These are phyloP conservation scores for Danaus chrysippus DNA, from an alignment of 2,888 invertebrate species.

Conservation along the genomic window DNA sequence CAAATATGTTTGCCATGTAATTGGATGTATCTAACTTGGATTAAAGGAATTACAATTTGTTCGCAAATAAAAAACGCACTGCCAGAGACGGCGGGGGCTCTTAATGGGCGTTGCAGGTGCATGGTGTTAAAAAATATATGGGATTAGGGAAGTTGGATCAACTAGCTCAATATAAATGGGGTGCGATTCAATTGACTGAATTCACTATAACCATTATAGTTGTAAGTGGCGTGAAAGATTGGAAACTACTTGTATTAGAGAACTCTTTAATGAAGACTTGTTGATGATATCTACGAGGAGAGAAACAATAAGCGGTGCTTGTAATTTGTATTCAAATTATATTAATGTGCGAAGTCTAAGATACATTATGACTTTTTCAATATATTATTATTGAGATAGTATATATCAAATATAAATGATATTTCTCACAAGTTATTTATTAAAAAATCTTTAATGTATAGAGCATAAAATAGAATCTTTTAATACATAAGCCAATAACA, in stretches of 20 bases:
- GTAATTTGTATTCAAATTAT: no score
- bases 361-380: no score
- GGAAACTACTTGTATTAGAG: background rate
- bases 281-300: no score
- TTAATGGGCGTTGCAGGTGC: conserved; percentile 67
- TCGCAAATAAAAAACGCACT: conserved; percentile 66
- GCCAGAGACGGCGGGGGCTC: conserved; percentile 46
- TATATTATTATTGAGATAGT: no score
- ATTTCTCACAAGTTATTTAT: no score
- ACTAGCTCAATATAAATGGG: conserved; percentile 33
- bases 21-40: conserved; percentile 75
- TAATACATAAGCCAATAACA: no score
- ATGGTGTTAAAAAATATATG: conserved; percentile 48
- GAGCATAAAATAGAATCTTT: no score
- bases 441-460: no score
- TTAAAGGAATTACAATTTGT: conserved; percentile 77
- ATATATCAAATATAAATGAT: no score
- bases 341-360: no score
- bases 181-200: conserved; percentile 24
- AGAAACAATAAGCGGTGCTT: no score
- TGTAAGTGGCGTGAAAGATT: conserved; percentile 7
- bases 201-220: conserved; percentile 11
- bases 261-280: no score
- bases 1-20: conserved; percentile 63
- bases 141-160: conserved; percentile 47